phyloP scores from a whole-genome alignment of 2,888 invertebrate species.

The Graphium colonna region DNA sequence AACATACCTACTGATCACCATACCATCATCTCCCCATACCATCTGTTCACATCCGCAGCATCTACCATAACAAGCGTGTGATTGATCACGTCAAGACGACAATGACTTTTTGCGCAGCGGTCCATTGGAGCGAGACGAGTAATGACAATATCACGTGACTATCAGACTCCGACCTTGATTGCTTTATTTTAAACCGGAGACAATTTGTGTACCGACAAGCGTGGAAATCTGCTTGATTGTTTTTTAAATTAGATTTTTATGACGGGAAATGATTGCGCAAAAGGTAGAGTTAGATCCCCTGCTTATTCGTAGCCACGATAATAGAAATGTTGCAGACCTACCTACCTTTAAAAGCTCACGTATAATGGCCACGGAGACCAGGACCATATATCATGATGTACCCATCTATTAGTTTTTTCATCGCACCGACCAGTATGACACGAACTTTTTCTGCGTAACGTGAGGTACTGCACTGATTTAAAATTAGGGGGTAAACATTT shows the following conservation, averaged over 20 bases:
- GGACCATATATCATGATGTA: conserved; percentile 67
- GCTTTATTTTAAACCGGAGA: not conserved
- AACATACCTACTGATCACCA: too few species aligned
- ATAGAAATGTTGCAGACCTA: too few species aligned
- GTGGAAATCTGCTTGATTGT: not conserved
- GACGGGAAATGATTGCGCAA: not conserved
- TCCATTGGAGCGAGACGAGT: conserved; percentile 9
- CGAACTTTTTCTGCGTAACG: conserved; percentile 44
- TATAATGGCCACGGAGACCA: conserved; percentile 53
- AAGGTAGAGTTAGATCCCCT: not conserved
- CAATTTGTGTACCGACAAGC: not conserved
- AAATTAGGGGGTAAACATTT: too few species aligned
- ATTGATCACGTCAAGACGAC: conserved; percentile 1
- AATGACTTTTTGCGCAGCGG: not conserved
- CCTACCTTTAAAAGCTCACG: conserved; percentile 48
- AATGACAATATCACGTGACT: conserved; percentile 12
- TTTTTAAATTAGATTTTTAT: not conserved
- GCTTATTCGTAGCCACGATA: too few species aligned
- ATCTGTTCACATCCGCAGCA: not conserved
- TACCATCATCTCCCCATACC: not conserved
- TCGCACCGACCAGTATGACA: conserved; percentile 36
- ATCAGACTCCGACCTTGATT: conserved; percentile 10
- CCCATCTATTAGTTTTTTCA: conserved; percentile 67
- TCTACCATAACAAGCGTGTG: not conserved
- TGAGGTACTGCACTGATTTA: conserved; percentile 35